Percentiles rank a stretch among this genome's conserved stretches.
phyloP scores from a whole-genome alignment of 2,113 vertebrate genomes.

The Mesoclemmys tuberculata region DNA sequence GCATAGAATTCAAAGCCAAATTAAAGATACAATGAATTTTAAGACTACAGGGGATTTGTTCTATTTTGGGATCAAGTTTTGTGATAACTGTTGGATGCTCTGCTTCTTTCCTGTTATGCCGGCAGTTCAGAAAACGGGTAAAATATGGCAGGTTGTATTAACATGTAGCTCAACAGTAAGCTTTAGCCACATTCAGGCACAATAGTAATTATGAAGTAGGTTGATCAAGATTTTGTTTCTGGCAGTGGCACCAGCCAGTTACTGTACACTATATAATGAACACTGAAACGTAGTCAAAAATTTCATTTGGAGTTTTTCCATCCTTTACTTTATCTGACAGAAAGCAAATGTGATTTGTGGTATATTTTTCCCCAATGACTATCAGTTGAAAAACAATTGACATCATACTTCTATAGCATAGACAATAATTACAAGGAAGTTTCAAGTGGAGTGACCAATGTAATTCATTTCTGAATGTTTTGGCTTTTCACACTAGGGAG shows the following conservation, averaged over 20 bases:
- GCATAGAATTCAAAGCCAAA: constrained; percentile 27
- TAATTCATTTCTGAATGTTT: not conserved
- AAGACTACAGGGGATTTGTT: constrained; percentile 20
- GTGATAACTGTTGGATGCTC: not conserved
- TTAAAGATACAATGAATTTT: constrained; percentile 33
- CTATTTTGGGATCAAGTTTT: not conserved
- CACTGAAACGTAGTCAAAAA: not conserved
- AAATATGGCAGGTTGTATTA: not conserved
- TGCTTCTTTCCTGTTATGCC: not conserved
- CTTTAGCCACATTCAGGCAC: not conserved
- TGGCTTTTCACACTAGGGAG: not conserved
- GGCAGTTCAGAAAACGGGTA: not conserved
- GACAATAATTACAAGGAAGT: not conserved
- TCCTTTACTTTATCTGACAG: not conserved
- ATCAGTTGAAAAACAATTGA: not conserved
- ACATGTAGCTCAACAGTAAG: not conserved
- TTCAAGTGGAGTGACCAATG: not conserved
- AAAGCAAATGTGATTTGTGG: not conserved
- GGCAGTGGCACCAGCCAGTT: not conserved
- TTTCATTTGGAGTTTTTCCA: not conserved
- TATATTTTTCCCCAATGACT: not conserved
- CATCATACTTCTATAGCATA: not conserved
- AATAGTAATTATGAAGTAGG: not conserved
- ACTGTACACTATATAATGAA: not conserved
- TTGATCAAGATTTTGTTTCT: constrained; percentile 27